phyloP scores from a whole-genome alignment of 92 coral and sea anemone genomes.

The Bergia sp. region DNA sequence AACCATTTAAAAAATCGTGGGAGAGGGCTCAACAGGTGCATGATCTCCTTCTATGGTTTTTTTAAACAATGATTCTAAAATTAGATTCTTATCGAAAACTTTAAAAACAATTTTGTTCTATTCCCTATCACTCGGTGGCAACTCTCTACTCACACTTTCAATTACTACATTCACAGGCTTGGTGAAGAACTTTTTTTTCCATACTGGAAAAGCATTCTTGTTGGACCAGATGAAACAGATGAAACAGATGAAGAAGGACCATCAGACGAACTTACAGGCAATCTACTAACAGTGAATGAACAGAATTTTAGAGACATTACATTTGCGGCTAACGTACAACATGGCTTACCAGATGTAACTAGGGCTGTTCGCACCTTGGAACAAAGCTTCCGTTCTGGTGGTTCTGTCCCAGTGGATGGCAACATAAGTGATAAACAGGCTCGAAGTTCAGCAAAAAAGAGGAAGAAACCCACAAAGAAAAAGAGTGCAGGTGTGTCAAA shows the following conservation, averaged over 20 bases:
- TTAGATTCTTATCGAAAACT: not conserved
- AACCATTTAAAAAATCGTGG: not conserved
- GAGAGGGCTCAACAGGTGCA: not conserved
- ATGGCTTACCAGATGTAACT: slow-evolving; percentile 23
- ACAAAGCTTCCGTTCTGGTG: slow-evolving; percentile 27
- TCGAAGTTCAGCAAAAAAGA: not conserved
- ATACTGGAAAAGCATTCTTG: slow-evolving; percentile 20
- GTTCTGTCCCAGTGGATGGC: not conserved
- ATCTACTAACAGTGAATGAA: slow-evolving; percentile 30
- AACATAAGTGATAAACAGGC: not conserved
- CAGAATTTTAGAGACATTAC: slow-evolving; percentile 18
- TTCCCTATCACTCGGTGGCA: slow-evolving; percentile 11
- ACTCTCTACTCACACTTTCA: slow-evolving; percentile 20
- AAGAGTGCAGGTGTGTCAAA: slow-evolving; percentile 1
- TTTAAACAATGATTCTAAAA: not conserved
- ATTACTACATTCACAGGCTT: slow-evolving; percentile 27
- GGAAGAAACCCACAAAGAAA: slow-evolving; percentile 1
- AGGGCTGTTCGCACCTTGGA: slow-evolving; percentile 26
- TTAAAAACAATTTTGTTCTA: not conserved
- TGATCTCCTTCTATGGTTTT: not conserved
- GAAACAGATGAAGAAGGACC: not conserved
- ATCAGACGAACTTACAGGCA: slow-evolving; percentile 12
- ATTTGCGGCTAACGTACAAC: not conserved
- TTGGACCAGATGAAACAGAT: not conserved
- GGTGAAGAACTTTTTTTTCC: not conserved